These are phyloP conservation scores for Parambassis ranga DNA, from an alignment of 2,797 vertebrate species.

Conservation along the genomic window DNA sequence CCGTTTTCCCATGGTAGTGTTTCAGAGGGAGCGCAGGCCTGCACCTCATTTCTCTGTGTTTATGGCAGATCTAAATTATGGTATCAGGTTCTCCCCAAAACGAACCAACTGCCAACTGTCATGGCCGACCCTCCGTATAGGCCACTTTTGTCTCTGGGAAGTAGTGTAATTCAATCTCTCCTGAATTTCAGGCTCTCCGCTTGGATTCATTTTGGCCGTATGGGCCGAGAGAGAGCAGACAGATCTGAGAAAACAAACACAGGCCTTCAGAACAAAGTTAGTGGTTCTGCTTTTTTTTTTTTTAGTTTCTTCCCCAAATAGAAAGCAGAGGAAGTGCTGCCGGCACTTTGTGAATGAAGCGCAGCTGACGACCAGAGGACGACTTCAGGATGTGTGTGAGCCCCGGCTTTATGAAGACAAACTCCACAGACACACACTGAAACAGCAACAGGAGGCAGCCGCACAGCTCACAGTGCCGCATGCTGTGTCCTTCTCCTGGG, in stretches of 20 bases:
- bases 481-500: too few relatives aligned
- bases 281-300: background rate
- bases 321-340: slow-evolving; percentile 50
- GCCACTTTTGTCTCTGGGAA: slow-evolving; percentile 64
- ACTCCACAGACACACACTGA: background rate
- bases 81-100: slow-evolving; percentile 71
- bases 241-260: slow-evolving; percentile 59
- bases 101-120: slow-evolving; percentile 70
- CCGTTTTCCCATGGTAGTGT: slow-evolving; percentile 62
- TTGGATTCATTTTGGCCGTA: slow-evolving; percentile 43
- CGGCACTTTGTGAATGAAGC: slow-evolving; percentile 60
- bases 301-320: slow-evolving; percentile 20
- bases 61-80: slow-evolving; percentile 78
- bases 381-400: background rate
- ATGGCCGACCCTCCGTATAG: slow-evolving; percentile 66
- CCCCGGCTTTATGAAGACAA: background rate
- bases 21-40: slow-evolving; percentile 62
- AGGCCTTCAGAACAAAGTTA: slow-evolving; percentile 54
- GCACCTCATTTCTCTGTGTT: slow-evolving; percentile 76
- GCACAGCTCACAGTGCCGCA: too few relatives aligned
- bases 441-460: background rate
- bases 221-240: slow-evolving; percentile 41
- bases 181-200: slow-evolving; percentile 42
- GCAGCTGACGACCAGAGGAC: slow-evolving; percentile 39
- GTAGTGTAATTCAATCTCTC: slow-evolving; percentile 67